A percentile compares a stretch with the other conserved stretches of the same genome.
Evolutionary conservation across 1,140 invertebrate genomes (phyloP).

Genomic region (Heliothis virescens): DNA sequence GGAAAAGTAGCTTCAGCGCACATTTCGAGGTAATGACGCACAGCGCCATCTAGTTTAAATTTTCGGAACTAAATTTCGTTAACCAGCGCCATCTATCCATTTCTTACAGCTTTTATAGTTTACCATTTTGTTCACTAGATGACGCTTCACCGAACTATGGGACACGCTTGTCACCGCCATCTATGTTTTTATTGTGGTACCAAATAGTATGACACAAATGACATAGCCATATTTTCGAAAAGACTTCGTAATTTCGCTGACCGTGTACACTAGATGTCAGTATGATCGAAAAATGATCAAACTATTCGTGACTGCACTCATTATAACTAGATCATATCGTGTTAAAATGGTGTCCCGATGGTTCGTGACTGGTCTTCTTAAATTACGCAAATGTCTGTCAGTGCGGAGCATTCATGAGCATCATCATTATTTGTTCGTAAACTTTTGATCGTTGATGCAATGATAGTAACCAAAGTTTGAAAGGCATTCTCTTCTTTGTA

Average conservation of each 20-base stretch:
- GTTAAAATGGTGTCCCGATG: background rate
- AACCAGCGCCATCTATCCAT: constrained; percentile 12
- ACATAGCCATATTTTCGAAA: background rate
- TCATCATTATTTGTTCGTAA: background rate
- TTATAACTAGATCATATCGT: background rate
- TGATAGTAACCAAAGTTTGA: no score
- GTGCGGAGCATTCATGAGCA: background rate
- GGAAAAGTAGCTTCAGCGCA: background rate
- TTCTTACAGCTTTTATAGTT: background rate
- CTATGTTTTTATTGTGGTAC: background rate
- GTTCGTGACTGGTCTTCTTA: constrained; percentile 1
- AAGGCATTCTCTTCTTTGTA: no score
- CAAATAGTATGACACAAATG: no score
- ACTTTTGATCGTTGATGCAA: no score
- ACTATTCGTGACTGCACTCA: background rate
- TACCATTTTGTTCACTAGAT: background rate
- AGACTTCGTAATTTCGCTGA: no score
- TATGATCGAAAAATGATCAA: background rate
- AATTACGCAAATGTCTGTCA: constrained; percentile 25
- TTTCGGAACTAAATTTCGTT: background rate
- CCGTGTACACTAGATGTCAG: background rate
- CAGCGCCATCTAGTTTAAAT: constrained; percentile 13
- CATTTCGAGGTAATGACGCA: background rate
- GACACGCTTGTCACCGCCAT: background rate
- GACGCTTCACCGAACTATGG: background rate